Evolutionary conservation across 2,113 vertebrate genomes (phyloP), one percentile per base, ranked within the genome.

Genomic region (Stigmatopora argus): DNA sequence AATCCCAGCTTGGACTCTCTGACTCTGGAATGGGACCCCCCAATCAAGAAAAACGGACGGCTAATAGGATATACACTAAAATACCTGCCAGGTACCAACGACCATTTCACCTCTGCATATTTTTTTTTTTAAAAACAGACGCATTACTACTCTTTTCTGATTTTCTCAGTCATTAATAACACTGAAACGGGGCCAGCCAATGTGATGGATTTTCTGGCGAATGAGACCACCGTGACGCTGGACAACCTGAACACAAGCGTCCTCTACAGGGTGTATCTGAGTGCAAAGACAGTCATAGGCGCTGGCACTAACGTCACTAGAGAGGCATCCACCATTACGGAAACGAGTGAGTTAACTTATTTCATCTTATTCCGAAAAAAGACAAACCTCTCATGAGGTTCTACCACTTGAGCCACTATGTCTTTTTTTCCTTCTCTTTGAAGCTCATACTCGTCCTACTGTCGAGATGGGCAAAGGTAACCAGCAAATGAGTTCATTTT

Each of bases 401-500:
- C 21, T 44, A 18, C 31, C 55, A 34, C 38, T 34, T 19, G 23
- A 14, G 19, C 26, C 13, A 62, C 49, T 70, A 12, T 79, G 41
- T 87, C 49, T 82, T 34, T 81, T 59, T 64, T 74, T 69, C 74
- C 65, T 84, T 87, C 82, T 85, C 71, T 87, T 87, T 85, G 83
- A 95, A 95, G 94, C 90, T 86, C 89, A 73, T 91, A 88, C 92
- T 92, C 91, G 83, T 87, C 92, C 92, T 89, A 89, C 92, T 88
- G 85, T 95, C 94, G 90, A 89, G 86, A 80, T 89, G 88, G 93
- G 91, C 91, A 94, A 96, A 98, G 95, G 94, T 98, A 96, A 97
- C 81, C 85, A 83, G 41, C 63, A 41, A 41, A 41, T 77, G 71
- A 72, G 15, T 44, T 21, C 14, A 14, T 7, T 62, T 38, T 71